Evolutionary conservation across 1,140 invertebrate species (phyloP).

Genomic region (Epicauta chinensis): DNA sequence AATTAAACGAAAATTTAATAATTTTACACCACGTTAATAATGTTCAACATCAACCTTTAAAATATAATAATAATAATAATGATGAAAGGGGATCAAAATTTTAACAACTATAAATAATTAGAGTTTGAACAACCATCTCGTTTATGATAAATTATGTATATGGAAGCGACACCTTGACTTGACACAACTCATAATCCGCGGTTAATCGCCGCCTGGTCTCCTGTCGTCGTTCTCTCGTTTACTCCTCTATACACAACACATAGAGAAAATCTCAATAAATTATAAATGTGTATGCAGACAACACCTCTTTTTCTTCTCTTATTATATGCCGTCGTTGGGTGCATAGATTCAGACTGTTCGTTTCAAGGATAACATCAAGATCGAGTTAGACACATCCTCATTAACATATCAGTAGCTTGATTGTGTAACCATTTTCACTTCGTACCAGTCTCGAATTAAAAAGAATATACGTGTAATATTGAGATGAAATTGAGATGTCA

Average conservation of each 20-base stretch:
- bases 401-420: constrained; percentile 22
- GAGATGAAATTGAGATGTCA: too few relatives aligned
- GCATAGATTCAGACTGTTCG: too few relatives aligned
- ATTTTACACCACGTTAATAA: too few relatives aligned
- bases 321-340: too few relatives aligned
- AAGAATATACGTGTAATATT: too few relatives aligned
- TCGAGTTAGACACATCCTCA: constrained; percentile 24
- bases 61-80: too few relatives aligned
- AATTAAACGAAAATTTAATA: too few relatives aligned
- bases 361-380: constrained; percentile 26
- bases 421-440: constrained; percentile 12
- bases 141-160: constrained; percentile 32
- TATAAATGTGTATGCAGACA: too few relatives aligned
- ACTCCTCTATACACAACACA: not conserved
- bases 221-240: not conserved
- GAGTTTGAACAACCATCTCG: constrained; percentile 19
- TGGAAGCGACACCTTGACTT: constrained; percentile 33
- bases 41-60: too few relatives aligned
- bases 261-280: too few relatives aligned
- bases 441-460: constrained; percentile 12
- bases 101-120: constrained; percentile 29
- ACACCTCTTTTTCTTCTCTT: not conserved
- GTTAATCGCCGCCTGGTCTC: constrained; percentile 23
- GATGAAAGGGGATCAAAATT: too few relatives aligned
- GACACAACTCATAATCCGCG: constrained; percentile 27